Evolutionary conservation across 2,113 vertebrate genomes (phyloP).

Genomic region (Spilogale gracilis): DNA sequence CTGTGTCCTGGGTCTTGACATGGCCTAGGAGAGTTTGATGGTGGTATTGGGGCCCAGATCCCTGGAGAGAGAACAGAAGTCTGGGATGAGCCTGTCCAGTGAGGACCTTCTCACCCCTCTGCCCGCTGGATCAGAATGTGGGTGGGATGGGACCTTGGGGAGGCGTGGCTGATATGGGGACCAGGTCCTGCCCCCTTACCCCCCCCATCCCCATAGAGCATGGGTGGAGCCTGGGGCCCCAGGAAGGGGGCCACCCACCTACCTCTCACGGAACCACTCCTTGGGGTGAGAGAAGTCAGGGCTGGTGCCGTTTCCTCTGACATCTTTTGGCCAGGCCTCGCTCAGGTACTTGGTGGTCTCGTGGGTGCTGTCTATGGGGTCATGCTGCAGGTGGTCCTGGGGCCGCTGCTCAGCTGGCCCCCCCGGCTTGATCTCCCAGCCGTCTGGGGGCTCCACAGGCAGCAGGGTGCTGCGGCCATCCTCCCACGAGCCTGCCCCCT

Average conservation of each 20-base stretch:
- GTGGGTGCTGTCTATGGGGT: conserved; percentile 85
- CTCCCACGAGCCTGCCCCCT: conserved; percentile 92
- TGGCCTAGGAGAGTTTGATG: conserved; percentile 88
- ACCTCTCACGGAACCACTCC: conserved; percentile 89
- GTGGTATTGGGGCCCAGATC: conserved; percentile 87
- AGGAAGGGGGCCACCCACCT: conserved; percentile 37
- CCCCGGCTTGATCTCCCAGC: conserved; percentile 88
- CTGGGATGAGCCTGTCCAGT: neutral
- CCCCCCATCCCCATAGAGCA: conserved; percentile 24
- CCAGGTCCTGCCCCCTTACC: neutral
- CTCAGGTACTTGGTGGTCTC: conserved; percentile 91
- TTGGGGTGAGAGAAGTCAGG: conserved; percentile 87
- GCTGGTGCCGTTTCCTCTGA: conserved; percentile 85
- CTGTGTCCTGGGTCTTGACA: conserved; percentile 82
- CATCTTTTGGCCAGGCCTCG: conserved; percentile 84
- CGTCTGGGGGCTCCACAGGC: conserved; percentile 90
- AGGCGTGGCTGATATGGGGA: conserved; percentile 73
- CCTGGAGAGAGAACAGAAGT: conserved; percentile 83
- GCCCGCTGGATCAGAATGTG: accelerated
- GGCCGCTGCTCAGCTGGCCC: conserved; percentile 85
- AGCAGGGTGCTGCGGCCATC: conserved; percentile 89
- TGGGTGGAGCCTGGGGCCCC: conserved; percentile 46
- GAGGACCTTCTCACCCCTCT: neutral
- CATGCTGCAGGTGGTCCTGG: conserved; percentile 77
- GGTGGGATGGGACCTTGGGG: conserved; percentile 61